Conservation (phyloP, 92 coral and sea anemone species). For the Paramuricea clavata region DNA sequence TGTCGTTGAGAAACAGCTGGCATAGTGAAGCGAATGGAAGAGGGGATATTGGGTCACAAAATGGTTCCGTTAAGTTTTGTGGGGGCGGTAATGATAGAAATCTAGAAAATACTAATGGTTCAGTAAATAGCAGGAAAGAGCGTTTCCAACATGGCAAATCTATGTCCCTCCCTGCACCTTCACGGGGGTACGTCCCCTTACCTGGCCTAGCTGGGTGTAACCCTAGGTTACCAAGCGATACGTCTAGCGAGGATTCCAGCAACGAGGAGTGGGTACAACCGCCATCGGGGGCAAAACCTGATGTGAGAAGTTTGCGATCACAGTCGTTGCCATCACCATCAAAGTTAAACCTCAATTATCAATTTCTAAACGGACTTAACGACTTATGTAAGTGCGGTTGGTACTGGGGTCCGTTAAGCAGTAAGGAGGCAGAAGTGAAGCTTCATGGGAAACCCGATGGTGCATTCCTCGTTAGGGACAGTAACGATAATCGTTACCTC, state of each 20-base stretch:
- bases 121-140: neutral
- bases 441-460: constrained; percentile 76
- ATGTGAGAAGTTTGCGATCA: neutral
- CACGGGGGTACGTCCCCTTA: neutral
- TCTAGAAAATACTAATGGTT: neutral
- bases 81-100: neutral
- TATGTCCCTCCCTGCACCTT: constrained; percentile 28
- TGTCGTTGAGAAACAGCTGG: neutral
- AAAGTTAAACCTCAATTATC: constrained; percentile 24
- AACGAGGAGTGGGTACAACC: neutral
- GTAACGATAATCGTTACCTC: constrained; percentile 73
- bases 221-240: neutral
- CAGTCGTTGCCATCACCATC: constrained; percentile 31
- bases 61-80: neutral
- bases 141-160: constrained; percentile 24
- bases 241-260: neutral
- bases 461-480: constrained; percentile 81
- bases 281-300: neutral
- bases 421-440: constrained; percentile 69
- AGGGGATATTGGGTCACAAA: too few species aligned
- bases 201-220: neutral
- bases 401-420: constrained; percentile 90
- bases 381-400: constrained; percentile 65
- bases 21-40: neutral
- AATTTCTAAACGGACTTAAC: constrained; percentile 49